Percentiles rank a stretch among this genome's conserved stretches.
Conservation (phyloP, 2,888 invertebrate genomes). For the Strigamia transsilvanica region DNA sequence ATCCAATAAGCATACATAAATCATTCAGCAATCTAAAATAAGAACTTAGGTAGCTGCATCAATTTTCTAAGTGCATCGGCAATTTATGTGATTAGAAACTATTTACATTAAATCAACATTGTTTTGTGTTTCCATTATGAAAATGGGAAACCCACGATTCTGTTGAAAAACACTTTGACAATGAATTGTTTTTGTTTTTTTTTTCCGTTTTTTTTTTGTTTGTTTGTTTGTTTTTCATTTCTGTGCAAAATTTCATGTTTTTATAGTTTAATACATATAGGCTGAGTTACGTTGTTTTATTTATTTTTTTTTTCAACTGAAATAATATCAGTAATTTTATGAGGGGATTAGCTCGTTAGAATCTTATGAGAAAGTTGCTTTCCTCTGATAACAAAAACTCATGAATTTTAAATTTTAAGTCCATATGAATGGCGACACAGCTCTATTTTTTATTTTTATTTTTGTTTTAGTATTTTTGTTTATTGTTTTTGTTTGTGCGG, state of each 20-base stretch:
- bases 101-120: background rate
- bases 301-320: no score
- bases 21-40: slow-evolving; percentile 21
- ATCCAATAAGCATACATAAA: background rate
- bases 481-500: no score
- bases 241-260: no score
- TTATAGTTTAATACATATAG: no score
- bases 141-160: background rate
- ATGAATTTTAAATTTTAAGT: background rate
- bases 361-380: background rate
- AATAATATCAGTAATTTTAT: no score
- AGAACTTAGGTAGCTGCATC: background rate
- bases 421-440: background rate
- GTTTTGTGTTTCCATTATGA: background rate
- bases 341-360: background rate
- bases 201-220: no score
- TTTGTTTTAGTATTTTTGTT: no score
- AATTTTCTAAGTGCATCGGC: background rate
- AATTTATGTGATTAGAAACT: background rate
- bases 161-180: no score
- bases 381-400: background rate
- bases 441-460: background rate
- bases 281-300: no score
- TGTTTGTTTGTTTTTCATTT: no score
- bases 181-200: no score